These are phyloP conservation scores for Lathamus discolor DNA, from an alignment of 2,113 vertebrate genomes.

Conservation along the genomic window DNA sequence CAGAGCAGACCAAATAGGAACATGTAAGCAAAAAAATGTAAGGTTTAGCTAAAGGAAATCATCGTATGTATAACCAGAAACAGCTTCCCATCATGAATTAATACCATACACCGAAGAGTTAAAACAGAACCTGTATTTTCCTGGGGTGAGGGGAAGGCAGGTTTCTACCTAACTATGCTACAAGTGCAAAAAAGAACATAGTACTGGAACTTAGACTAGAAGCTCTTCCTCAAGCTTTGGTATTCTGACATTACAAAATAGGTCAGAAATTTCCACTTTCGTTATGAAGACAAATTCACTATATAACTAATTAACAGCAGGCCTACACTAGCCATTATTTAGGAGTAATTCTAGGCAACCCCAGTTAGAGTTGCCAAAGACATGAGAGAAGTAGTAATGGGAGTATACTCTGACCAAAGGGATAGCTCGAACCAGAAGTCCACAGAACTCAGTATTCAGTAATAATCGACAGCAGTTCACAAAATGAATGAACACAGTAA, in stretches of 20 bases:
- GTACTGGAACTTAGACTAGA: background rate
- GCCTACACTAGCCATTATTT: background rate
- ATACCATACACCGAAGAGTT: background rate
- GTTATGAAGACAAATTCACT: background rate
- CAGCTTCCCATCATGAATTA: background rate
- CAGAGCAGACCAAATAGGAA: background rate
- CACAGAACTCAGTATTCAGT: background rate
- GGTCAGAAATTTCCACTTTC: background rate
- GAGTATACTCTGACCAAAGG: background rate
- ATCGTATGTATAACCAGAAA: background rate
- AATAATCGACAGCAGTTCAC: background rate
- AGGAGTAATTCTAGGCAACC: background rate
- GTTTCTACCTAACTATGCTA: background rate
- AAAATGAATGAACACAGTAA: background rate
- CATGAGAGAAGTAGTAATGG: background rate
- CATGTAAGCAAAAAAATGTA: accelerated
- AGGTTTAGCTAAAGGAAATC: background rate
- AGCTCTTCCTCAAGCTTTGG: background rate
- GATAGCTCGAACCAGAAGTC: background rate
- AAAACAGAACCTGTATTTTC: background rate
- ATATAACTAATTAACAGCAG: background rate
- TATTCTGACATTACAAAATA: background rate
- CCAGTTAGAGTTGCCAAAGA: background rate
- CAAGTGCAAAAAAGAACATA: background rate
- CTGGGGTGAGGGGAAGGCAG: background rate